phyloP scores from a whole-genome alignment of 2,888 invertebrate species.

The Polydesmus complanatus region DNA sequence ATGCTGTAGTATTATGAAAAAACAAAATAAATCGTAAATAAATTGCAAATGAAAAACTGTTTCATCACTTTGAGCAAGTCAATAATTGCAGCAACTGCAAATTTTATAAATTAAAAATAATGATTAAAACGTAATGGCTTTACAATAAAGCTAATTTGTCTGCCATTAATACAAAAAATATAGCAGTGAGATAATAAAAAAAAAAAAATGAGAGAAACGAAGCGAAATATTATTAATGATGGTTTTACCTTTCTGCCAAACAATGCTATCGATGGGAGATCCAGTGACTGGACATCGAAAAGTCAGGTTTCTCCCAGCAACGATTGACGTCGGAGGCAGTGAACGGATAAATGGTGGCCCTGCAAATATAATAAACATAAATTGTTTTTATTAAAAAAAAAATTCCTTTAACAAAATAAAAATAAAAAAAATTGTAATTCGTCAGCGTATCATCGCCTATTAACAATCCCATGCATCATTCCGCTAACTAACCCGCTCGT shows the following conservation, averaged over 20 bases:
- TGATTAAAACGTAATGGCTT: too few relatives aligned
- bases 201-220: too few relatives aligned
- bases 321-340: constrained; percentile 8
- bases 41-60: too few relatives aligned
- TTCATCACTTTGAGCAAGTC: too few relatives aligned
- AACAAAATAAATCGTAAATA: too few relatives aligned
- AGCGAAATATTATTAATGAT: too few relatives aligned
- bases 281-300: constrained; percentile 14
- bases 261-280: constrained; percentile 14
- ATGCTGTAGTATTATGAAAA: too few relatives aligned
- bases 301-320: constrained; percentile 13
- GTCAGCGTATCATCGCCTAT: not conserved
- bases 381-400: not conserved
- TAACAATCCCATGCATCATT: not conserved
- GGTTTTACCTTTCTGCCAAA: constrained; percentile 16
- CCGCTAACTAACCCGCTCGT: not conserved
- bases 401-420: not conserved
- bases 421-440: not conserved
- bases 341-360: constrained; percentile 14
- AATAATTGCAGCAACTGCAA: too few relatives aligned
- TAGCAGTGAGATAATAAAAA: too few relatives aligned
- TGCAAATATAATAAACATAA: not conserved
- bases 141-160: too few relatives aligned
- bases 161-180: too few relatives aligned
- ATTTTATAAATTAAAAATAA: too few relatives aligned